A percentile compares a stretch with the other conserved stretches of the same genome.
Conservation (phyloP, 30 jellyfish, hydroid and myxozoan genomes). For the Clytia hemisphaerica region DNA sequence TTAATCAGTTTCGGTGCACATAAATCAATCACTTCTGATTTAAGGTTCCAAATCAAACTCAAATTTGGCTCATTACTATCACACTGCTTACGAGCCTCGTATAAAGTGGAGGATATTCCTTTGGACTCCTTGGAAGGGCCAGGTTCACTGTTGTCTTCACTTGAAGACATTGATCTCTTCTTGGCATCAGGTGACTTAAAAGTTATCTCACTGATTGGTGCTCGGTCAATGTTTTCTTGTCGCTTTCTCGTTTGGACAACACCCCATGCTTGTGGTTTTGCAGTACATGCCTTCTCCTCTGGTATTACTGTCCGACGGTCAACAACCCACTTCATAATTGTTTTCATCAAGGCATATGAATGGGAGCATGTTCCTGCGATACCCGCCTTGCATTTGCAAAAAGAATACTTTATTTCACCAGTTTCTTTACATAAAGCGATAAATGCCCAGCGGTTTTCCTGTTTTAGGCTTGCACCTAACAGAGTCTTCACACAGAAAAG, state of each 20-base stretch:
- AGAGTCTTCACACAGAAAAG: background rate
- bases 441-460: slow-evolving; percentile 15
- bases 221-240: slow-evolving; percentile 1
- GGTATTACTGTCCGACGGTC: slow-evolving; percentile 10
- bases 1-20: too few relatives aligned
- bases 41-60: too few relatives aligned
- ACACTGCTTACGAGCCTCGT: too few relatives aligned
- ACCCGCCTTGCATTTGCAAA: slow-evolving; percentile 8
- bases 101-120: too few relatives aligned
- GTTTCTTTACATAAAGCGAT: slow-evolving; percentile 1
- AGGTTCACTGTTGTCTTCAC: too few relatives aligned
- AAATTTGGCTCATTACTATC: too few relatives aligned
- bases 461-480: slow-evolving; percentile 8
- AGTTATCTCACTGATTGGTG: background rate
- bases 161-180: too few relatives aligned
- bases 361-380: slow-evolving; percentile 24
- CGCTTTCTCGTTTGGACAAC: slow-evolving; percentile 11
- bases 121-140: too few relatives aligned
- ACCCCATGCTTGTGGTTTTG: slow-evolving; percentile 11
- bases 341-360: slow-evolving; percentile 11
- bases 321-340: slow-evolving; percentile 6
- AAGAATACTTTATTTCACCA: background rate
- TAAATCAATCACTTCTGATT: too few relatives aligned
- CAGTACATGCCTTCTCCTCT: slow-evolving; percentile 13
- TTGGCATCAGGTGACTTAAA: slow-evolving; percentile 1